These are phyloP conservation scores for Bombylius discolor DNA, from an alignment of 2,888 invertebrate species.

Conservation along the genomic window DNA sequence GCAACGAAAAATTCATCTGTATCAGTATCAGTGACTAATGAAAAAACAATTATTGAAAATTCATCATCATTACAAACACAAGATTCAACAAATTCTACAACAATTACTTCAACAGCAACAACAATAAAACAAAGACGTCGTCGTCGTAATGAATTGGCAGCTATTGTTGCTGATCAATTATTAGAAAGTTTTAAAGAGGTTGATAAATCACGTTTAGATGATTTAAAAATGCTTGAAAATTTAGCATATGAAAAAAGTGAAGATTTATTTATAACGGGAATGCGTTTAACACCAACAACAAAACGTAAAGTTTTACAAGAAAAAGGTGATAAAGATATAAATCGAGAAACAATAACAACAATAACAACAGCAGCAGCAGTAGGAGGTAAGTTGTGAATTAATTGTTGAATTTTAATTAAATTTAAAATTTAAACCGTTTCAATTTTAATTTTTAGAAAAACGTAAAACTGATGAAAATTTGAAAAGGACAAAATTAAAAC, in stretches of 20 bases:
- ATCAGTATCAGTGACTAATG: too few species aligned
- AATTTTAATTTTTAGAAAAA: not conserved
- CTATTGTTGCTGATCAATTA: constrained; percentile 36
- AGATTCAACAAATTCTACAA: not conserved
- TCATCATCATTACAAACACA: too few species aligned
- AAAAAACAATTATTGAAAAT: too few species aligned
- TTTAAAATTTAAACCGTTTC: too few species aligned
- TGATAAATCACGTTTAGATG: constrained; percentile 33
- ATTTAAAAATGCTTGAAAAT: constrained; percentile 33
- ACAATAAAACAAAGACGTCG: constrained; percentile 28
- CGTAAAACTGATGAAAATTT: constrained; percentile 1
- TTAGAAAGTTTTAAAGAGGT: constrained; percentile 35
- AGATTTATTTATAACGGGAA: constrained; percentile 31
- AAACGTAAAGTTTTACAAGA: constrained; percentile 24
- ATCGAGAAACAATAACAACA: not conserved
- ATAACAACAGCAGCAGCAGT: not conserved
- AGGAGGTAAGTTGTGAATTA: too few species aligned
- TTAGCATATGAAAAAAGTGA: constrained; percentile 35
- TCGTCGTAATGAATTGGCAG: constrained; percentile 35
- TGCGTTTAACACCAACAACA: constrained; percentile 34
- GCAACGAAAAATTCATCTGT: too few species aligned
- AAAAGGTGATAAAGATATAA: constrained; percentile 14
- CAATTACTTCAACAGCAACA: not conserved
- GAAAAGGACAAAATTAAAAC: not conserved
- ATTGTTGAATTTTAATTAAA: too few species aligned